Evolutionary conservation across 2,888 invertebrate genomes (phyloP), one percentile per base, ranked within the genome.

Genomic region (Drosophila cracens): DNA sequence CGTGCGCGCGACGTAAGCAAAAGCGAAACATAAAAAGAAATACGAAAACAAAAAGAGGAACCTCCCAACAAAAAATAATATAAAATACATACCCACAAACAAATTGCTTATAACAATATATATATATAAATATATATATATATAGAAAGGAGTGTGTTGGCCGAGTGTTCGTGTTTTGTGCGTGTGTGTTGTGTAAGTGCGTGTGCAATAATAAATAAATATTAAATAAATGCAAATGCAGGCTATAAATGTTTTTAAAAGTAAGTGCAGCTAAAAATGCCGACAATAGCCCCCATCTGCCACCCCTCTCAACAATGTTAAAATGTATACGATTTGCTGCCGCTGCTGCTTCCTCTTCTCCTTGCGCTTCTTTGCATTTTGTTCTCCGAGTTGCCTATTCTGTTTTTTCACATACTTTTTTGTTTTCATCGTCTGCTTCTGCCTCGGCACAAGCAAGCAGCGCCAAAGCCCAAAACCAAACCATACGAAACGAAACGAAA

Each of bases 381-480:
- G 65, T 40, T 43, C 54, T 34, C 33, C 54, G 43, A 56, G 51
- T 73, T 77, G 74, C 64, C 71, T 70, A 76, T 83, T 80, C 75
- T 82, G 74, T 74, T 79, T 81, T 71, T 84, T 81, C 66, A 66
- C 76, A 74, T 83, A 75, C 79, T 81, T 87, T 85, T 85, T 89
- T 85, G 85, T 85, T 85, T 85, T 85, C 85, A 89, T 85, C 85
- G 87, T 87, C 87, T 85, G 83, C 60, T 80, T 80, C 81, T 74
- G 70, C 71, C 70, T 74, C 59, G 65, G 66, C 59, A n/a, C 64
- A 56, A 56, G n/a, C 71, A 59, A 52, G 34, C 52, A 57, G 60
- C 51, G 53, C 25, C 25, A 62, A 61, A 53, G 38, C 60, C 49
- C 48, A 54, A 43, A 65, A 61, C 38, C n/a, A 36, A 54, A 36